Percentiles rank a stretch among this genome's conserved stretches.
Evolutionary conservation across 1,140 invertebrate species (phyloP).

Genomic region (Diuraphis noxia): DNA sequence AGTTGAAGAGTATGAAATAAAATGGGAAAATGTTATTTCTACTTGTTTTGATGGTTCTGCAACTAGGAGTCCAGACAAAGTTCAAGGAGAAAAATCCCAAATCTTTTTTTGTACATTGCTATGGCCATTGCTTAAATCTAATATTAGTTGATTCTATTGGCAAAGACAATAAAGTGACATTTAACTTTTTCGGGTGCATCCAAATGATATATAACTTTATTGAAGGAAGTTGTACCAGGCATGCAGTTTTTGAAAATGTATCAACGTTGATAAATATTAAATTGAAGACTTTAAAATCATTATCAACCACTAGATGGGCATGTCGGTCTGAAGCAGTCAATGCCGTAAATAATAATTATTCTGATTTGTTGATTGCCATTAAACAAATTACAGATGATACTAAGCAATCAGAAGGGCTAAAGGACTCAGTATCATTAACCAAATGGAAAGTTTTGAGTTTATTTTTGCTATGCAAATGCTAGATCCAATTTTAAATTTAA

Average conservation of each 20-base stretch:
- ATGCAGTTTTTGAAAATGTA: conserved; percentile 54
- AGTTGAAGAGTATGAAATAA: neutral
- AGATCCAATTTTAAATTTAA: conserved; percentile 54
- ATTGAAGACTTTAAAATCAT: conserved; percentile 53
- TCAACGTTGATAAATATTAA: conserved; percentile 48
- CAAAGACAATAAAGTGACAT: conserved; percentile 14
- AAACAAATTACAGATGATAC: conserved; percentile 40
- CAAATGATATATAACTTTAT: conserved; percentile 52
- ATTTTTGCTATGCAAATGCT: conserved; percentile 54
- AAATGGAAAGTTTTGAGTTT: conserved; percentile 55
- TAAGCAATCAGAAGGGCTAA: conserved; percentile 46
- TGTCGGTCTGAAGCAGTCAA: conserved; percentile 54
- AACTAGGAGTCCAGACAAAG: conserved; percentile 36
- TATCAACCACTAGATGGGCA: conserved; percentile 55
- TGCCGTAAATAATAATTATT: conserved; percentile 47
- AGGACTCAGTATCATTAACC: conserved; percentile 43
- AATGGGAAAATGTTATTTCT: conserved; percentile 15
- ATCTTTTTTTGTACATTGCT: conserved; percentile 39
- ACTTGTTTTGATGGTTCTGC: conserved; percentile 48
- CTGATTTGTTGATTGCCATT: conserved; percentile 43
- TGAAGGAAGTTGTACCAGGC: conserved; percentile 56
- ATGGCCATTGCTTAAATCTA: neutral
- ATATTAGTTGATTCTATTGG: conserved; percentile 22
- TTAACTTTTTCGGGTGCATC: conserved; percentile 50
- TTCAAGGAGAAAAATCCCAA: conserved; percentile 37